These are phyloP conservation scores for Oedothorax gibbosus DNA, from an alignment of 1,140 invertebrate genomes.

Conservation along the genomic window DNA sequence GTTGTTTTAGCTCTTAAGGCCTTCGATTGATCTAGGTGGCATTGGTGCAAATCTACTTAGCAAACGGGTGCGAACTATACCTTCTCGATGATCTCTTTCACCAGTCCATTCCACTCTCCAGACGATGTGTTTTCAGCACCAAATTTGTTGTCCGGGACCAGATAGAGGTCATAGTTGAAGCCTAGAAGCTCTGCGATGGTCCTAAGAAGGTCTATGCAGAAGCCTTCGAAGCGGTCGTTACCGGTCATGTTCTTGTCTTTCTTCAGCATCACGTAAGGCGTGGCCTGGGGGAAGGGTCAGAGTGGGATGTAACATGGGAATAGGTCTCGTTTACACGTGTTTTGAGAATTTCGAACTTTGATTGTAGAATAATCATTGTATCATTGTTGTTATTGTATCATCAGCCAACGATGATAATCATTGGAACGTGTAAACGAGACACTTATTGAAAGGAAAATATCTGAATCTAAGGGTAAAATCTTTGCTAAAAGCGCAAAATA, in stretches of 20 bases:
- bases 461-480: too few relatives aligned
- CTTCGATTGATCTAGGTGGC: too few relatives aligned
- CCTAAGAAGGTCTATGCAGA: constrained; percentile 73
- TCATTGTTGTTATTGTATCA: too few relatives aligned
- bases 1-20: too few relatives aligned
- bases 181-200: constrained; percentile 74
- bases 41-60: too few relatives aligned
- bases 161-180: constrained; percentile 89
- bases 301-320: not conserved
- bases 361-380: too few relatives aligned
- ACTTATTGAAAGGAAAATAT: too few relatives aligned
- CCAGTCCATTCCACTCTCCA: constrained; percentile 97
- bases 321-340: not conserved
- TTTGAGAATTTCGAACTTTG: not conserved
- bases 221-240: constrained; percentile 70
- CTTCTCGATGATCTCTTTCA: constrained; percentile 78
- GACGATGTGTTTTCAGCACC: constrained; percentile 90
- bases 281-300: constrained; percentile 33
- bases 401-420: too few relatives aligned
- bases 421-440: too few relatives aligned
- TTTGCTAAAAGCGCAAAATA: too few relatives aligned
- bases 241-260: constrained; percentile 61
- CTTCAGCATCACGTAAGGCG: constrained; percentile 60
- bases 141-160: constrained; percentile 95
- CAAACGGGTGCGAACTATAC: constrained; percentile 64